phyloP scores from a whole-genome alignment of 2,888 invertebrate genomes.

The Xestia sexstrigata region DNA sequence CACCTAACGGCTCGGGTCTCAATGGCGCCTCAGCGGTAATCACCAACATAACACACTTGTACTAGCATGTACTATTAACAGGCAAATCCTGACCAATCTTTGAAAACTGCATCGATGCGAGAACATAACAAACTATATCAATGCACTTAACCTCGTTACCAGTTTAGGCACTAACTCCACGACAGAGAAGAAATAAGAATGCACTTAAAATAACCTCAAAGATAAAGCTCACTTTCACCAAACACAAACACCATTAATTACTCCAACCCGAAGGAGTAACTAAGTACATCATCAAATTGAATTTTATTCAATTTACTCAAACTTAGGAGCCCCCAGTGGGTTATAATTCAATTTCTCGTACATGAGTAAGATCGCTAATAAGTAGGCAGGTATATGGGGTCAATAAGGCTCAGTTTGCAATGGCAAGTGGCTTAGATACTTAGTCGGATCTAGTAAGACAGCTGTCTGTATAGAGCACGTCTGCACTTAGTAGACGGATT shows the following conservation, averaged over 20 bases:
- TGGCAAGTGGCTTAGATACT: neutral
- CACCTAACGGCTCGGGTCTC: too few relatives aligned
- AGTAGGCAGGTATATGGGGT: constrained; percentile 8
- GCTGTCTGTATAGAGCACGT: neutral
- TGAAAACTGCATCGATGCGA: too few relatives aligned
- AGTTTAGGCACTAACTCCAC: too few relatives aligned
- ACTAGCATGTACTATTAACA: too few relatives aligned
- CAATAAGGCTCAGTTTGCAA: neutral
- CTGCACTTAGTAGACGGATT: neutral
- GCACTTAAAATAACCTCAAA: too few relatives aligned
- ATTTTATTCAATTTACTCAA: constrained; percentile 47
- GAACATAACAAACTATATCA: too few relatives aligned
- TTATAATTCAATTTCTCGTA: constrained; percentile 45
- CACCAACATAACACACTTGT: too few relatives aligned
- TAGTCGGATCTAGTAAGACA: neutral
- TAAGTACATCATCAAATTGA: constrained; percentile 38
- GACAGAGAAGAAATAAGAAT: too few relatives aligned
- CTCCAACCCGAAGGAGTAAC: constrained; percentile 16
- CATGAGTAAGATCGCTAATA: constrained; percentile 26
- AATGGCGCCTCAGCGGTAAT: too few relatives aligned
- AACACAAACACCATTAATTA: constrained; percentile 45
- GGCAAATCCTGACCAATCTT: too few relatives aligned
- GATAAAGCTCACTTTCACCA: constrained; percentile 12
- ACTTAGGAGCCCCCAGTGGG: constrained; percentile 44
- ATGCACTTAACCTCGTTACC: too few relatives aligned